Conservation (phyloP, 2,113 vertebrate species). For the Nibea albiflora region DNA sequence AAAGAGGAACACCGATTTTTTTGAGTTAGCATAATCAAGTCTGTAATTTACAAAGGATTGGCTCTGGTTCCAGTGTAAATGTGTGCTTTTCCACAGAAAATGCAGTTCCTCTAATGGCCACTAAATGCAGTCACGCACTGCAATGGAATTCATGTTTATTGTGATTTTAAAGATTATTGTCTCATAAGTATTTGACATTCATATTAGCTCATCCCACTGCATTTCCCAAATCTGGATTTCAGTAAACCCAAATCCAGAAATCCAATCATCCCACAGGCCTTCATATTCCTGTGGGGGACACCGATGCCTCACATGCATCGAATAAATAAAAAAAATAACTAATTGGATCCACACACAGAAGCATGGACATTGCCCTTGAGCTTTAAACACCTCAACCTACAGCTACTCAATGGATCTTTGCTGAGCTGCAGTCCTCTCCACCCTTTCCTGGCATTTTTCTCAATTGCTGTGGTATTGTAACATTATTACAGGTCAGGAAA, state of each 20-base stretch:
- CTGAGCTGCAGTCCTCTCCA: constrained; percentile 9
- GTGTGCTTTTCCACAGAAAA: neutral
- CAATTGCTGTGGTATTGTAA: constrained; percentile 51
- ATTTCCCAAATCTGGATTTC: constrained; percentile 58
- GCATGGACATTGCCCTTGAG: neutral
- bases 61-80: neutral
- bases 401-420: neutral
- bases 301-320: neutral
- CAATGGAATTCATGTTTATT: neutral
- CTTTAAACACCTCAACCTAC: constrained; percentile 15
- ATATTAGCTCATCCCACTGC: constrained; percentile 24
- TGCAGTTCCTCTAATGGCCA: neutral
- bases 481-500: constrained; percentile 67
- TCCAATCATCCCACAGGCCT: constrained; percentile 20
- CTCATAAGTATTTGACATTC: constrained; percentile 17
- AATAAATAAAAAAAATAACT: constrained; percentile 20
- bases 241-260: constrained; percentile 53
- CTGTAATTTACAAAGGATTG: neutral
- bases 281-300: neutral
- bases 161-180: constrained; percentile 10
- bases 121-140: neutral
- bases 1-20: neutral
- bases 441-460: constrained; percentile 42
- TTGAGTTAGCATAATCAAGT: neutral
- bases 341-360: constrained; percentile 11